Percentiles rank a stretch among this genome's conserved stretches.
Conservation (phyloP, 1,140 invertebrate species). For the Neoseiulus cucumeris region DNA sequence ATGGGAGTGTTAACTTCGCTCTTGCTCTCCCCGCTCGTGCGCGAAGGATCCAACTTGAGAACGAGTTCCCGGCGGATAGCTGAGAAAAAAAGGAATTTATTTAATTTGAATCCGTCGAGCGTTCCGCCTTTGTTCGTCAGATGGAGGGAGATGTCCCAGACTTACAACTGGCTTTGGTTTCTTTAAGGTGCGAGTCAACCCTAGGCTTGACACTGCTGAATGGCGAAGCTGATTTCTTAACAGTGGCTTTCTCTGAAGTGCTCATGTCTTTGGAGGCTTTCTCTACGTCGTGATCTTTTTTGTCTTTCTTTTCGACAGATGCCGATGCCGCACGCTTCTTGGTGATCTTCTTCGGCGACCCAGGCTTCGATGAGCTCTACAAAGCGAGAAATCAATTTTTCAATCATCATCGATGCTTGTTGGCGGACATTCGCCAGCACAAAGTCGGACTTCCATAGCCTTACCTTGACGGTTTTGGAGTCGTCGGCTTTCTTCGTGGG, state of each 20-base stretch:
- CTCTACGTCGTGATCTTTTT: neutral
- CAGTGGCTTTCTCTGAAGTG: conserved; percentile 10
- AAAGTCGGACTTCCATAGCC: too few relatives aligned
- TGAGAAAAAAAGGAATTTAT: neutral
- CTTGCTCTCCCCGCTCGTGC: neutral
- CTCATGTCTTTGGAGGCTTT: conserved; percentile 7
- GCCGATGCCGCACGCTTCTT: neutral
- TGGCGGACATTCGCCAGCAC: neutral
- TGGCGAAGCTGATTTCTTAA: conserved; percentile 11
- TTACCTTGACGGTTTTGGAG: neutral
- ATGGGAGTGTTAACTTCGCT: conserved; percentile 7
- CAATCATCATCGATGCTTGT: neutral
- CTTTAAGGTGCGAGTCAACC: conserved; percentile 8
- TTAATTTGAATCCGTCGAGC: neutral
- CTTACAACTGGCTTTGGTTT: conserved; percentile 6
- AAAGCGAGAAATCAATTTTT: neutral
- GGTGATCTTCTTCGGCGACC: neutral
- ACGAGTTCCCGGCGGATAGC: conserved; percentile 9
- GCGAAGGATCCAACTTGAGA: conserved; percentile 5
- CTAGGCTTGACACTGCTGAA: conserved; percentile 9
- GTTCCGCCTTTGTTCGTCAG: too few relatives aligned
- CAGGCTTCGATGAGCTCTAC: neutral
- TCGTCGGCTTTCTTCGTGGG: neutral
- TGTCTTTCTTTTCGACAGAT: conserved; percentile 1
- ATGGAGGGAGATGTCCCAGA: too few relatives aligned